phyloP scores from a whole-genome alignment of 2,113 vertebrate species.

The Sinocyclocheilus anshuiensis region DNA sequence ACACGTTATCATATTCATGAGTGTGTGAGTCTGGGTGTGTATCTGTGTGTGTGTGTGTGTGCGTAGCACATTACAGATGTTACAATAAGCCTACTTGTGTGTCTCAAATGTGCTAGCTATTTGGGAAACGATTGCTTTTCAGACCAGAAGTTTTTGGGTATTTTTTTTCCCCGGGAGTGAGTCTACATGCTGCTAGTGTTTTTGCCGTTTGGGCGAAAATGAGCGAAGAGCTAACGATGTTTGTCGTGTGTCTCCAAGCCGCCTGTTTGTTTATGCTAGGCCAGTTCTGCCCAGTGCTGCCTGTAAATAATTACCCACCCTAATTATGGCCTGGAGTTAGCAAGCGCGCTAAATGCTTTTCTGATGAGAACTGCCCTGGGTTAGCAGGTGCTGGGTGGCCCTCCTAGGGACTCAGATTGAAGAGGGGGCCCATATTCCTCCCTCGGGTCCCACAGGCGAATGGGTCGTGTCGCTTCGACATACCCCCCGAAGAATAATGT shows the following conservation, averaged over 20 bases:
- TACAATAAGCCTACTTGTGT: slow-evolving; percentile 74
- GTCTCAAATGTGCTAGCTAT: slow-evolving; percentile 66
- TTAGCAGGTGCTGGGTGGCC: slow-evolving; percentile 99
- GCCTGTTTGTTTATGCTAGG: slow-evolving; percentile 99
- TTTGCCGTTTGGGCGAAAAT: slow-evolving; percentile 57
- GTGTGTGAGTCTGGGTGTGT: slow-evolving; percentile 40
- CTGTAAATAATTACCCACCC: slow-evolving; percentile 97
- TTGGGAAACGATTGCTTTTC: slow-evolving; percentile 57
- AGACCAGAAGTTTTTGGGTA: slow-evolving; percentile 56
- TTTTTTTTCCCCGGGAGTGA: slow-evolving; percentile 49
- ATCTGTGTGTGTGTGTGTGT: slow-evolving; percentile 38
- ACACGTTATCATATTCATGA: slow-evolving; percentile 58
- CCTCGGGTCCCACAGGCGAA: slow-evolving; percentile 52
- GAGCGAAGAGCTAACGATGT: slow-evolving; percentile 89
- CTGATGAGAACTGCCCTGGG: slow-evolving; percentile 95
- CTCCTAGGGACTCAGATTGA: slow-evolving; percentile 99
- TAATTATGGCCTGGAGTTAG: slow-evolving; percentile 99
- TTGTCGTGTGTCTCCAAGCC: slow-evolving; percentile 88
- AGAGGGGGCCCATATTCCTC: slow-evolving; percentile 78
- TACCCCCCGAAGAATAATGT: slow-evolving; percentile 59
- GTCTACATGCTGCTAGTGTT: slow-evolving; percentile 61
- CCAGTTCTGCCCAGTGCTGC: slow-evolving; percentile 97
- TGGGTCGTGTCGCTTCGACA: slow-evolving; percentile 59
- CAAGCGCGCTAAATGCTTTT: slow-evolving; percentile 97
- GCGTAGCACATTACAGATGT: slow-evolving; percentile 70